Percentiles rank a stretch among this genome's conserved stretches.
Evolutionary conservation across 2,888 invertebrate species (phyloP).

Genomic region (Heliconius ethilla): DNA sequence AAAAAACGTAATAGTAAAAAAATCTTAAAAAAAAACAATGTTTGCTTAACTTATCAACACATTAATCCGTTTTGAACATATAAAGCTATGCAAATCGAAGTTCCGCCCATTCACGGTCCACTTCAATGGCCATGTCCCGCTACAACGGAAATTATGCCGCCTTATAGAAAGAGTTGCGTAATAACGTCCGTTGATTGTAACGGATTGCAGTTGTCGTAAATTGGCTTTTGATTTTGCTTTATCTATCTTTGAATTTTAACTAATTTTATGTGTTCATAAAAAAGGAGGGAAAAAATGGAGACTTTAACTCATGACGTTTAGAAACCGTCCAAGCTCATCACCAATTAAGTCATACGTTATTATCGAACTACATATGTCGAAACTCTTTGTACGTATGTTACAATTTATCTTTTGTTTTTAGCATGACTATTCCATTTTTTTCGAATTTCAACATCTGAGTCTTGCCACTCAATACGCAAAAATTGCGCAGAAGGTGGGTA

Average conservation of each 20-base stretch:
- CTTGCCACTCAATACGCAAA: too few relatives aligned
- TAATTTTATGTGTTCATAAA: neutral
- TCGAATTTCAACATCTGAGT: too few relatives aligned
- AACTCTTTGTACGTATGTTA: too few relatives aligned
- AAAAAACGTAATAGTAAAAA: neutral
- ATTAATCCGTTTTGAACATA: constrained; percentile 44
- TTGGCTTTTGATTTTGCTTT: neutral
- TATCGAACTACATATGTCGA: neutral
- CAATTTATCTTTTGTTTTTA: too few relatives aligned
- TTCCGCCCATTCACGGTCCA: constrained; percentile 57
- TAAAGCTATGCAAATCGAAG: constrained; percentile 59
- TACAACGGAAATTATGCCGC: constrained; percentile 54
- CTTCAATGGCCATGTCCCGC: constrained; percentile 52
- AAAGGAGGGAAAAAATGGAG: neutral
- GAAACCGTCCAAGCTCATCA: neutral
- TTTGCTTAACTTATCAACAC: constrained; percentile 39
- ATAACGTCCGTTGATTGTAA: constrained; percentile 37
- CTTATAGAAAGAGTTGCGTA: constrained; percentile 52
- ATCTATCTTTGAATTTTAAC: constrained; percentile 31
- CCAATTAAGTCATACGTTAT: neutral
- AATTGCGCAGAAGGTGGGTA: too few relatives aligned
- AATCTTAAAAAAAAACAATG: neutral
- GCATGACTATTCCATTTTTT: too few relatives aligned
- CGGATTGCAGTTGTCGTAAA: constrained; percentile 24
- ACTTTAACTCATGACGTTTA: neutral